Base-by-base conservation (phyloP, 2,113 vertebrate genomes). In the Cricetomys ansorgei region DNA sequence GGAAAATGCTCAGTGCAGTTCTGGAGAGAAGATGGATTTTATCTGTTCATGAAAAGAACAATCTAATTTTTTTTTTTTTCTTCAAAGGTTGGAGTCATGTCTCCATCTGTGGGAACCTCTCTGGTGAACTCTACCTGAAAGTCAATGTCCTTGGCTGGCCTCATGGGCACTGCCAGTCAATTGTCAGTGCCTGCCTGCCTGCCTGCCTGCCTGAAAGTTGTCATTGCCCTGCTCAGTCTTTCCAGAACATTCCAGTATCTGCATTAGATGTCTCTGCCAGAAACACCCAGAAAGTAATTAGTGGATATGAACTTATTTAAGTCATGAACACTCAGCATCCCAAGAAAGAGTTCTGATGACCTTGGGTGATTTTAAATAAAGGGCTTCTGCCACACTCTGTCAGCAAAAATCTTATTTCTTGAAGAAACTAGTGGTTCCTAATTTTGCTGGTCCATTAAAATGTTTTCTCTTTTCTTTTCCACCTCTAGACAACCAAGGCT, bases 281-380 rank as follows among this genome's bases (percentile, higher is more conserved):
- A 89, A 93, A 86, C 40, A 88, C 55, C 34, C 85, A 89, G 45
- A 87, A 67, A 93, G n/a, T 90, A 50, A 40, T 88, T 95, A 65
- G 43, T 92, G 25, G 40, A 59, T 10, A 3, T 23, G 3, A 55
- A 70, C 92, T 92, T 50, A 50, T 37, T 50, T 81, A 55, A 95
- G 55, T 62, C 94, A 86, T 45, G 88, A 94, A 65, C 5, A 0
- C 40, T 80, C 7, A 80, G 79, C 37, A 88, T 55, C 81, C 80
- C 84, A 92, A 59, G 80, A 93, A 70, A 80, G 95, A 94, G 62
- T 75, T 96, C 72, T 7, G 2, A 64, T 97, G 92, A 97, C 81
- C 96, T 97, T 96, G 92, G 53, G 76, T 94, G 45, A 73, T 95
- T 95, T 93, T 86, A 79, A 97, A 95, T 94, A 92, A 97, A 94